Evolutionary conservation across 2,888 invertebrate species (phyloP).

Genomic region (Pimpla rufipes): DNA sequence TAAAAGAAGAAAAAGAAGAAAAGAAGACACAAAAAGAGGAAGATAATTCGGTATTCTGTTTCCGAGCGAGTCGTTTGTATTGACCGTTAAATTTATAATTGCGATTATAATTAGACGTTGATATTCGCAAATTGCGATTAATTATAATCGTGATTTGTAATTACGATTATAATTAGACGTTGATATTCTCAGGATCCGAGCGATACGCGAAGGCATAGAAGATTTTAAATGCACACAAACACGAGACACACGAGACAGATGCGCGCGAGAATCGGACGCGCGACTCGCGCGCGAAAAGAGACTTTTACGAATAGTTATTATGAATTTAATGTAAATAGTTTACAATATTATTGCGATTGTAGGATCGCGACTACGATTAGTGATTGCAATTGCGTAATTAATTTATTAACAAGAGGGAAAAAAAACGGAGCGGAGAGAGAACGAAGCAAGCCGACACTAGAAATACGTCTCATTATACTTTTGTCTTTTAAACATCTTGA

Average conservation of each 20-base stretch:
- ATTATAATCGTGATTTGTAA: too few relatives aligned
- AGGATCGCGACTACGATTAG: constrained; percentile 59
- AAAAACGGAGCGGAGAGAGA: constrained; percentile 3
- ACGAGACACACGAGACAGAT: constrained; percentile 10
- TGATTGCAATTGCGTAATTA: constrained; percentile 59
- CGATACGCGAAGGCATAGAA: constrained; percentile 50
- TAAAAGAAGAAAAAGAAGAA: background rate
- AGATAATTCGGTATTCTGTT: background rate
- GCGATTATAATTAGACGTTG: constrained; percentile 48
- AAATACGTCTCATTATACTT: constrained; percentile 26
- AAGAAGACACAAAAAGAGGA: background rate
- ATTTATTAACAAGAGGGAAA: constrained; percentile 60
- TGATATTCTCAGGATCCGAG: constrained; percentile 64
- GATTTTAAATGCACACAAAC: constrained; percentile 13
- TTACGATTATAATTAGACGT: constrained; percentile 42
- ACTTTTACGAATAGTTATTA: constrained; percentile 49
- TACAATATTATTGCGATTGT: constrained; percentile 48
- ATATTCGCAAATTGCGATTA: too few relatives aligned
- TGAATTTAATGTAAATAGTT: constrained; percentile 63
- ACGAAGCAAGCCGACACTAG: constrained; percentile 1
- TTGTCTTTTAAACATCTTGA: constrained; percentile 10
- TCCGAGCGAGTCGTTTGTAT: constrained; percentile 18
- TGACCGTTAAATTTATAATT: background rate
- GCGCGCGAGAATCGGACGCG: constrained; percentile 13
- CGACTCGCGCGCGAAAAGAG: constrained; percentile 6